A percentile compares a stretch with the other conserved stretches of the same genome.
Evolutionary conservation across 1,140 invertebrate species (phyloP).

Genomic region (Parapsyche elsis): DNA sequence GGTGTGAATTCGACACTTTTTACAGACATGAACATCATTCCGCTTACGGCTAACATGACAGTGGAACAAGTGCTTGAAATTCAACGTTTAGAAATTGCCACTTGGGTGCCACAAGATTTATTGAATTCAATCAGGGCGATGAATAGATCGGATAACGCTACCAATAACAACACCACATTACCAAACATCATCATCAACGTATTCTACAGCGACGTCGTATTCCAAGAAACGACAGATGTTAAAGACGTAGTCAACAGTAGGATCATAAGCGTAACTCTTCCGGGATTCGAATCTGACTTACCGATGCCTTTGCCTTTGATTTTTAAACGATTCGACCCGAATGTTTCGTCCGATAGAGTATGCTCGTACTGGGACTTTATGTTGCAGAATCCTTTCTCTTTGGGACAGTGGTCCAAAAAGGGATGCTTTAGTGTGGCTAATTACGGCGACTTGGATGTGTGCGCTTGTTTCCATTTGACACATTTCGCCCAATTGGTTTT

Average conservation of each 20-base stretch:
- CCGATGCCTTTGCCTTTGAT: slow-evolving; percentile 65
- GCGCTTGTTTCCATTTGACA: slow-evolving; percentile 70
- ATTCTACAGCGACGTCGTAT: slow-evolving; percentile 69
- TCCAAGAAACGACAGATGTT: slow-evolving; percentile 62
- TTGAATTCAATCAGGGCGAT: slow-evolving; percentile 59
- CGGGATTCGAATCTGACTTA: slow-evolving; percentile 67
- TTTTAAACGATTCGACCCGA: slow-evolving; percentile 59
- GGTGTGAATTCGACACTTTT: slow-evolving; percentile 59
- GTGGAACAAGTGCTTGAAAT: slow-evolving; percentile 63
- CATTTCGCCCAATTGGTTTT: slow-evolving; percentile 71
- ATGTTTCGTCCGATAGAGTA: slow-evolving; percentile 52
- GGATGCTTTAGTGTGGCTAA: slow-evolving; percentile 62
- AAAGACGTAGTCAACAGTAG: slow-evolving; percentile 60
- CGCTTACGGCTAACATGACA: slow-evolving; percentile 64
- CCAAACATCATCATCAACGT: slow-evolving; percentile 66
- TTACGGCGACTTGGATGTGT: slow-evolving; percentile 63
- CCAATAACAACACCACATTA: slow-evolving; percentile 54
- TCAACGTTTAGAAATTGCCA: slow-evolving; percentile 67
- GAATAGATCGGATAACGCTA: slow-evolving; percentile 53
- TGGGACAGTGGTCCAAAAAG: slow-evolving; percentile 65
- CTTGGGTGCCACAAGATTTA: slow-evolving; percentile 66
- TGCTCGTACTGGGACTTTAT: slow-evolving; percentile 73
- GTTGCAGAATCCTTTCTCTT: slow-evolving; percentile 53
- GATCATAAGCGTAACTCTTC: slow-evolving; percentile 69
- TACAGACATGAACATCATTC: slow-evolving; percentile 62